Conservation (phyloP, 2,888 invertebrate genomes). For the Dryococelus australis region DNA sequence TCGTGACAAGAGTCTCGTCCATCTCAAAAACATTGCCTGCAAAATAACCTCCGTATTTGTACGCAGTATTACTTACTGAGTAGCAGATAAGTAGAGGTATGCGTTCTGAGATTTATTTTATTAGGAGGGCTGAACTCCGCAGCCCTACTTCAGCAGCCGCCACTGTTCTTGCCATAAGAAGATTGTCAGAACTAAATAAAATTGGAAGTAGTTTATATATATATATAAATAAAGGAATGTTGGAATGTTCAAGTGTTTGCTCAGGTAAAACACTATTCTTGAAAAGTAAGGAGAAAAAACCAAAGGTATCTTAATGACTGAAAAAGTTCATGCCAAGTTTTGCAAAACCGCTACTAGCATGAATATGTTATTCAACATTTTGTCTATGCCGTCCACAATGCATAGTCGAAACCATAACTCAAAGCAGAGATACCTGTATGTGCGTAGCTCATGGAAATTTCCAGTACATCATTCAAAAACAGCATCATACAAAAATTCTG, state of each 20-base stretch:
- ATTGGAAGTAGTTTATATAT: not conserved
- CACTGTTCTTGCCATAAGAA: too few relatives aligned
- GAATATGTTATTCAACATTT: not conserved
- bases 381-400: too few relatives aligned
- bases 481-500: not conserved
- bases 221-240: not conserved
- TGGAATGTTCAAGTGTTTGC: not conserved
- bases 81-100: too few relatives aligned
- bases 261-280: not conserved
- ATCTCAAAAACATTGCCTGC: too few relatives aligned
- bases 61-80: too few relatives aligned
- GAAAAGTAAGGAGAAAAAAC: not conserved
- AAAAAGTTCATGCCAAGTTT: not conserved
- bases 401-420: not conserved
- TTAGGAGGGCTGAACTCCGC: too few relatives aligned
- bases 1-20: too few relatives aligned
- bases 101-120: too few relatives aligned
- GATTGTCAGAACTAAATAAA: not conserved
- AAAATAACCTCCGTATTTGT: too few relatives aligned
- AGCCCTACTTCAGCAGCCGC: too few relatives aligned
- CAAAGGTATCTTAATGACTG: not conserved
- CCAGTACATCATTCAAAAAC: not conserved
- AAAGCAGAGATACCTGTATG: not conserved
- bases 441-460: not conserved
- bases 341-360: not conserved